Conservation (phyloP, 2,113 vertebrate genomes). For the Lophochroa leadbeateri region DNA sequence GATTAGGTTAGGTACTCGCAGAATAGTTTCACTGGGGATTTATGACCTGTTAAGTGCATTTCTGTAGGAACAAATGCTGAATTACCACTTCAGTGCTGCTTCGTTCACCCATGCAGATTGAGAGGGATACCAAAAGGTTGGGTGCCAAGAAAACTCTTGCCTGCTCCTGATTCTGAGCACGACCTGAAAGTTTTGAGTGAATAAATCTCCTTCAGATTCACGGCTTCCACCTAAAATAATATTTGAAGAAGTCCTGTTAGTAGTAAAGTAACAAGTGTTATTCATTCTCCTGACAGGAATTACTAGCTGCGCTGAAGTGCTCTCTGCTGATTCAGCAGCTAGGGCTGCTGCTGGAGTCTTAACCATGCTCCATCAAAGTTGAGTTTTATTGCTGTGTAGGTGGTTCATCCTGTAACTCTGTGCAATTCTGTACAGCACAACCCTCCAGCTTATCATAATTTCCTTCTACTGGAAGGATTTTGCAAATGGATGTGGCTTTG, state of each 20-base stretch:
- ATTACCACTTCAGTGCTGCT: slow-evolving; percentile 42
- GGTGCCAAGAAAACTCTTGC: not conserved
- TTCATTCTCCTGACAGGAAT: slow-evolving; percentile 11
- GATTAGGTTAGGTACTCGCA: not conserved
- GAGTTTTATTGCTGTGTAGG: slow-evolving; percentile 17
- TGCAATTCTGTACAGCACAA: not conserved
- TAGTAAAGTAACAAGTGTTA: slow-evolving; percentile 24
- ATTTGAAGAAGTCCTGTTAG: slow-evolving; percentile 32
- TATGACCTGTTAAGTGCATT: slow-evolving; percentile 27
- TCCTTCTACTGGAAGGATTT: not conserved
- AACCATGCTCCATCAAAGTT: not conserved
- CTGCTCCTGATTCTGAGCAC: not conserved
- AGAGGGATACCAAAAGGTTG: not conserved
- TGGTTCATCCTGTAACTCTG: not conserved
- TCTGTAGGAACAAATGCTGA: slow-evolving; percentile 52
- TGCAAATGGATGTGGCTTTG: not conserved
- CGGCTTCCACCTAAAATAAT: slow-evolving; percentile 41
- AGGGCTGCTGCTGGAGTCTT: not conserved
- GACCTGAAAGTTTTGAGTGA: slow-evolving; percentile 11
- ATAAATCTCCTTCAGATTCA: not conserved
- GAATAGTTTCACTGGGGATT: not conserved
- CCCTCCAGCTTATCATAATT: slow-evolving; percentile 4
- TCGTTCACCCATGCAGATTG: slow-evolving; percentile 8
- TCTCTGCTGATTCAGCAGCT: slow-evolving; percentile 58
- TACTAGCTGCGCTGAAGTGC: not conserved